Base-by-base conservation (phyloP, 2,113 vertebrate genomes). In the Vulpes ferrilata region DNA sequence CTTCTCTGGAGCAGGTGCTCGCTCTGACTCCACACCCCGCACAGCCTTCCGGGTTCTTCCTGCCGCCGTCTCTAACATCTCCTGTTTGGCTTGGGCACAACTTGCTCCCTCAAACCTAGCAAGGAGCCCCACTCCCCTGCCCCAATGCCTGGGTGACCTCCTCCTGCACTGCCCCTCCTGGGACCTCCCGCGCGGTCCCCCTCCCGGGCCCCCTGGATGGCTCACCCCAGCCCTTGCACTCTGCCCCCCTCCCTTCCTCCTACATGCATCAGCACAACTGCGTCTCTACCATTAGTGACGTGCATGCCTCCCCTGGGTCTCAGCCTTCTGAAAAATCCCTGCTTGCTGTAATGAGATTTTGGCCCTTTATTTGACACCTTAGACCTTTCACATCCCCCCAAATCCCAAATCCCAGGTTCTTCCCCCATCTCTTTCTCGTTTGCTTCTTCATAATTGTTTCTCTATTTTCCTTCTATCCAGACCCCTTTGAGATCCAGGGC, bases 401-500 rank as follows among this genome's bases (percentile, higher is more conserved):
- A 79, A 89, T 25, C 4, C 48, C 35, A 55, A 32, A 57, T 55
- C 5, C 43, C 32, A n/a, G 1, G 7, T n/a, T 1, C 4, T n/a
- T 22, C 9, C 5, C 7, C 15, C 11, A 8, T n/a, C 19, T 62
- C 10, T 76, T 84, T 86, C 20, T 71, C 74, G 2, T 30, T 69
- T 48, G 6, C 38, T 76, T 51, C 16, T 23, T 6, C 38, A 19
- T 62, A n/a, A 59, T 0, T 3, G n/a, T 73, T 53, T 65, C 10
- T 88, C 7, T 60, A 7, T 55, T 95, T 94, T 35, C 7, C 17
- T 78, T 69, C 38, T 27, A 2, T 48, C n/a, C 38, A 96, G 94
- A 97, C 2, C 90, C 90, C 12, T 94, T 97, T 92, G 90, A 92
- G 48, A 43, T 97, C 55, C 90, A 97, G 79, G 35, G 11, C 9